These are phyloP conservation scores for Teinopalpus imperialis DNA, from an alignment of 2,888 invertebrate species.

Conservation along the genomic window DNA sequence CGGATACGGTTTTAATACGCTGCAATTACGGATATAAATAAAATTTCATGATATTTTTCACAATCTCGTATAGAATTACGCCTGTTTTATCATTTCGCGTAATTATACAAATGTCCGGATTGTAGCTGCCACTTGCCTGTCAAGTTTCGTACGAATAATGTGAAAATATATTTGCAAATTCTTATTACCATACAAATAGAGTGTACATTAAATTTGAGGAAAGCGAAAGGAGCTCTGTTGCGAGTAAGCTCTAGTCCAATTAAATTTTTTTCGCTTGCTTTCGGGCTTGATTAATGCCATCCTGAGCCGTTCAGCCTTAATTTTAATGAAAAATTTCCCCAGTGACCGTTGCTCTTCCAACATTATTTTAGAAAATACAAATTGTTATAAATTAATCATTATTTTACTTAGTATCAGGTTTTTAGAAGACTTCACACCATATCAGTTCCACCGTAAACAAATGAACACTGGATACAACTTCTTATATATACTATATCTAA, in stretches of 20 bases:
- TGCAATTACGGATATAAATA: neutral
- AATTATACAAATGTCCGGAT: constrained; percentile 22
- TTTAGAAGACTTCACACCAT: too few species aligned
- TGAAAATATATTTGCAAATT: constrained; percentile 8
- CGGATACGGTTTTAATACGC: too few species aligned
- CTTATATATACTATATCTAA: too few species aligned
- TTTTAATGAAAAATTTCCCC: constrained; percentile 75
- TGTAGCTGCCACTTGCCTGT: constrained; percentile 15
- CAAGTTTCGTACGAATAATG: constrained; percentile 8
- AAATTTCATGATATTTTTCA: neutral
- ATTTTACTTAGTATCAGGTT: constrained; percentile 2
- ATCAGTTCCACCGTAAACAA: too few species aligned
- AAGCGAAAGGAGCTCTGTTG: constrained; percentile 13
- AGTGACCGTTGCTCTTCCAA: constrained; percentile 42
- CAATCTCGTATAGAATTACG: constrained; percentile 14
- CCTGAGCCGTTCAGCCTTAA: constrained; percentile 54
- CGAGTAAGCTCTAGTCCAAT: constrained; percentile 32
- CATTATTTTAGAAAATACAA: constrained; percentile 27
- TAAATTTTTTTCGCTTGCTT: constrained; percentile 45
- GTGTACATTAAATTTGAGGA: constrained; percentile 4
- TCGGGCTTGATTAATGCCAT: constrained; percentile 62
- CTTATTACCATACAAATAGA: neutral
- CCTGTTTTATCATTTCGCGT: constrained; percentile 15
- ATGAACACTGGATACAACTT: too few species aligned
- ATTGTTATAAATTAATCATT: constrained; percentile 32